Base-by-base conservation (phyloP, 2,888 invertebrate genomes). In the Diabrotica balteata region DNA sequence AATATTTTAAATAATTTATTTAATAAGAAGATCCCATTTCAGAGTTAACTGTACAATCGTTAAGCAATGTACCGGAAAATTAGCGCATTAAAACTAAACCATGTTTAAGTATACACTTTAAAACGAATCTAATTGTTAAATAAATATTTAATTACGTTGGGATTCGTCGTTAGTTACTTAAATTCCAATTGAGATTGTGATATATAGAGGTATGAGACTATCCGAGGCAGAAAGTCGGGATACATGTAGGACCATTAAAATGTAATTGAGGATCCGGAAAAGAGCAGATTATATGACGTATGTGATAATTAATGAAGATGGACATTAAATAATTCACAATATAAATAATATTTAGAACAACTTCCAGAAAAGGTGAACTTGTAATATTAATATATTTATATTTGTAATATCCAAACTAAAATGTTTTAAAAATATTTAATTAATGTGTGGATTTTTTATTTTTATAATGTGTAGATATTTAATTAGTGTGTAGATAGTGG, bases 51-150 rank as follows among this genome's bases (percentile, higher is more conserved):
- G n/a, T 55, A 47, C 10, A 47, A 1, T 8, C 47, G 55, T 66
- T 54, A 60, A 17, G 22, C 57, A 67, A 71, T 68, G 66, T 61
- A 60, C 68, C 61, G 66, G 47, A 63, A 67, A 69, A 72, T 72
- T 69, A 67, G 63, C 51, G 63, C 53, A 67, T 60, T 72, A 66
- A 53, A 58, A 66, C 67, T 54, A 59, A 59, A 64, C 62, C 52
- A 51, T 61, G 65, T 63, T 67, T 66, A 58, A 71, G 66, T 60
- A 49, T 60, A 54, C 66, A 68, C 58, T 70, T 61, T 49, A 50
- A 60, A 67, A 46, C 53, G 57, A 58, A 59, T 47, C 55, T 71
- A 64, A 68, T 64, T 66, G 66, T 71, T 65, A 53, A 64, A 61
- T 71, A 62, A 69, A 69, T 60, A 60, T 67, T 47, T 57, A 61